Conservation (phyloP, 2,113 vertebrate genomes). For the Rutilus rutilus region DNA sequence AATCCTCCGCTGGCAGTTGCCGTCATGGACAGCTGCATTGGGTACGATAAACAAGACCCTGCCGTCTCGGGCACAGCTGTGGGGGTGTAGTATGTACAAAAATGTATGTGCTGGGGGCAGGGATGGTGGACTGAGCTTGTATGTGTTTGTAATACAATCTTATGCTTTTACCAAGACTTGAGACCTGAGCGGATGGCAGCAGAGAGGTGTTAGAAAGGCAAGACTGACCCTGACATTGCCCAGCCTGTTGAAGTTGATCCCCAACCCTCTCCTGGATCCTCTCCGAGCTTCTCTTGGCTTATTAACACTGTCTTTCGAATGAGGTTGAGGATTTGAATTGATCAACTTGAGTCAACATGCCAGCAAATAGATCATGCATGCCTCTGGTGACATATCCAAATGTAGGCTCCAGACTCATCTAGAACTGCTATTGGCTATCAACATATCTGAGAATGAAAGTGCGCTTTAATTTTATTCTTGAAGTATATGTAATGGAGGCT, state of each 20-base stretch:
- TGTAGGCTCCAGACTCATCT: neutral
- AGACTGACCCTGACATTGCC: constrained; percentile 8
- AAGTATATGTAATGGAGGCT: neutral
- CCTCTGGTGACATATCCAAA: neutral
- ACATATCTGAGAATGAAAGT: neutral
- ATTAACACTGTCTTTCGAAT: constrained; percentile 31
- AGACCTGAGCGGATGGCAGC: constrained; percentile 14
- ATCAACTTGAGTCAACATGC: constrained; percentile 32
- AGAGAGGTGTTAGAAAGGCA: constrained; percentile 19
- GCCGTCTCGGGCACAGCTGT: constrained; percentile 65
- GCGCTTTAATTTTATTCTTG: neutral
- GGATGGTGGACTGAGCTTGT: constrained; percentile 22
- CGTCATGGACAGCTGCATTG: constrained; percentile 63
- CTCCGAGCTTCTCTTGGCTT: constrained; percentile 3
- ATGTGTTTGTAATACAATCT: constrained; percentile 29
- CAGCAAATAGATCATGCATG: constrained; percentile 13
- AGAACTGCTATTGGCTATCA: neutral
- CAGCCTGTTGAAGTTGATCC: constrained; percentile 23
- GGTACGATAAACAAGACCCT: constrained; percentile 64
- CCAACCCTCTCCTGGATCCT: constrained; percentile 29
- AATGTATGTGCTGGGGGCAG: constrained; percentile 35
- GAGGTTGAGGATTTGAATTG: constrained; percentile 43
- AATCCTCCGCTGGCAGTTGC: constrained; percentile 46
- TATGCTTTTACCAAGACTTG: neutral
- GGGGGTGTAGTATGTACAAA: constrained; percentile 55